Base-by-base conservation (phyloP, 2,113 vertebrate genomes). In the Hippopotamus amphibius region DNA sequence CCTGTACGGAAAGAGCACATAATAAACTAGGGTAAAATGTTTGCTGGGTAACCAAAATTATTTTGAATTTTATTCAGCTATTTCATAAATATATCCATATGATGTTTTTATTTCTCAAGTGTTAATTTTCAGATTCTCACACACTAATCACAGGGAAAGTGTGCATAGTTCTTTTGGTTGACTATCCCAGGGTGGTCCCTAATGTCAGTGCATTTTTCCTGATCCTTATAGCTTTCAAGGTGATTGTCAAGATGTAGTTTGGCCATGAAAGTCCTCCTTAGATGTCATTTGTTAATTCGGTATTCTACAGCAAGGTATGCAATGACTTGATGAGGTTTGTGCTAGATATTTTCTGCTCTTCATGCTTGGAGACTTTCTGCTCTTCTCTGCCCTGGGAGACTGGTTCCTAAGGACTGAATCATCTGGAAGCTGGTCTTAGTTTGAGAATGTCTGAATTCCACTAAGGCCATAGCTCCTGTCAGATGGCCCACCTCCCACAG, bases 111-210 rank as follows among this genome's bases (percentile, higher is more conserved):
- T 48, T 93, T 93, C 33, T 86, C 7, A 76, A 76, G 19, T 69
- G 82, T 92, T 83, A 8, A 66, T 74, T 89, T 93, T 93, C 48
- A 85, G 46, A 85, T 85, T 85, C n/a, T 85, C 82, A n/a, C 55
- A 21, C 53, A 92, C 46, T 63, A 85, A 55, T 48, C 50, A 69
- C 7, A 66, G 37, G 28, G 28, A 63, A 55, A 50, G 24, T 48
- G 6, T 46, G 24, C 21, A 11, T 63, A 16, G 22, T 19, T 71
- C 22, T 85, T 69, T 63, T 37, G 37, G 21, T 22, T 86, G 17
- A 61, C 2, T 22, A 85, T 63, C 30, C 46, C 66, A 53, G 19
- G 16, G n/a, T 16, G 5, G 48, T 74, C 3, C 3, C 17, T 69
- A 84, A 72, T 24, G 37, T 48, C 30, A 41, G 48, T 37, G 8